These are phyloP conservation scores for Chouioia cunea DNA, from an alignment of 2,888 invertebrate genomes.

Conservation along the genomic window DNA sequence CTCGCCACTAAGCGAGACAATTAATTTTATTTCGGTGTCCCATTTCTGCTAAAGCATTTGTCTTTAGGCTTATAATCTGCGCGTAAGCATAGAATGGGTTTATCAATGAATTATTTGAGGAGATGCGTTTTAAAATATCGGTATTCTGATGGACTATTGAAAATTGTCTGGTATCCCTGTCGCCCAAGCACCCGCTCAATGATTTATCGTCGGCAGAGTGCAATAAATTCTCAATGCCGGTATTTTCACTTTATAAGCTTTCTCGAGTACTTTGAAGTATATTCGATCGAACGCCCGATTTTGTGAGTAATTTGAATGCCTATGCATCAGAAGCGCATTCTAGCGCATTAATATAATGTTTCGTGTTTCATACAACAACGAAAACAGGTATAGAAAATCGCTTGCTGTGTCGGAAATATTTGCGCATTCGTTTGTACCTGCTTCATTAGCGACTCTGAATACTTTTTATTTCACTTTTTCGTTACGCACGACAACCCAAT, in stretches of 20 bases:
- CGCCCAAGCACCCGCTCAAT: not conserved
- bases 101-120: too few relatives aligned
- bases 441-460: too few relatives aligned
- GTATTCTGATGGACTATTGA: too few relatives aligned
- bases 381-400: not conserved
- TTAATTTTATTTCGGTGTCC: too few relatives aligned
- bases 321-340: slow-evolving; percentile 15
- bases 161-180: too few relatives aligned
- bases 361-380: not conserved
- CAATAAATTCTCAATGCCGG: slow-evolving; percentile 39
- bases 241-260: slow-evolving; percentile 40
- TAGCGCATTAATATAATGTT: slow-evolving; percentile 15
- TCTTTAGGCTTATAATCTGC: too few relatives aligned
- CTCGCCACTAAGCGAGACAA: too few relatives aligned
- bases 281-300: slow-evolving; percentile 25
- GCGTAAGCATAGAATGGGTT: too few relatives aligned
- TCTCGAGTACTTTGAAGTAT: slow-evolving; percentile 21
- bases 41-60: too few relatives aligned
- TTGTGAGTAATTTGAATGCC: slow-evolving; percentile 32
- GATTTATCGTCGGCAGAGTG: slow-evolving; percentile 36
- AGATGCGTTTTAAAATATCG: too few relatives aligned
- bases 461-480: too few relatives aligned
- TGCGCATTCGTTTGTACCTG: not conserved
- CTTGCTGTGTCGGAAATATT: not conserved
- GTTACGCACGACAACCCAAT: too few relatives aligned